phyloP scores from a whole-genome alignment of 92 coral and sea anemone species.

The Epizoanthus stellaris region DNA sequence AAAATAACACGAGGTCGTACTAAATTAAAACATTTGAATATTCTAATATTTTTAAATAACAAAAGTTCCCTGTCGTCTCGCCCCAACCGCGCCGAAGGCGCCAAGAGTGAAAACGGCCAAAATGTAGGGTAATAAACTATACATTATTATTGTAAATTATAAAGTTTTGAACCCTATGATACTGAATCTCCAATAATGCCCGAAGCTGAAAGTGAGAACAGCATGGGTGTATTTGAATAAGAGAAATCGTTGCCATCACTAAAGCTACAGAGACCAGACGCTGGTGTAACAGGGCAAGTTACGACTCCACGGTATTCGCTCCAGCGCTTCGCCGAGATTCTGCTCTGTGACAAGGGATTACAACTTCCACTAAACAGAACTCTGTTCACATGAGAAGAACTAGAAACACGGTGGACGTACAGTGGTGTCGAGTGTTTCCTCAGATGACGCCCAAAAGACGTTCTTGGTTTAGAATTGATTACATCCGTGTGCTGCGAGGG shows the following conservation, averaged over 20 bases:
- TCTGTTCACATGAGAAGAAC: constrained; percentile 12
- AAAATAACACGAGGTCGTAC: no score
- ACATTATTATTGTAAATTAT: no score
- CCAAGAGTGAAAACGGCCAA: no score
- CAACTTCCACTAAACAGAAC: constrained; percentile 7
- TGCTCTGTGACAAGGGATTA: background rate
- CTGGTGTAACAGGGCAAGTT: background rate
- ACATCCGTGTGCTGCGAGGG: background rate
- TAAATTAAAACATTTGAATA: no score
- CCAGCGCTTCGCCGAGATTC: background rate
- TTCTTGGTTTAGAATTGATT: no score
- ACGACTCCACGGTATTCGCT: background rate
- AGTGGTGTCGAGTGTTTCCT: constrained; percentile 21
- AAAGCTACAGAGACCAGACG: background rate
- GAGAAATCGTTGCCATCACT: background rate
- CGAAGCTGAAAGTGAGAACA: constrained; percentile 16
- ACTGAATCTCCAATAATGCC: background rate
- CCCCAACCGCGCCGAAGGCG: no score
- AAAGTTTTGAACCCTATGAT: background rate
- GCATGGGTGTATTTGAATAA: background rate
- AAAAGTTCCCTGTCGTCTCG: no score
- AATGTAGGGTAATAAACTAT: no score
- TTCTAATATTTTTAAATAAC: no score
- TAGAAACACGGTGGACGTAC: background rate
- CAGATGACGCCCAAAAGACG: no score